Conservation (phyloP, 2,888 invertebrate genomes). For the Drosophila neutralis region DNA sequence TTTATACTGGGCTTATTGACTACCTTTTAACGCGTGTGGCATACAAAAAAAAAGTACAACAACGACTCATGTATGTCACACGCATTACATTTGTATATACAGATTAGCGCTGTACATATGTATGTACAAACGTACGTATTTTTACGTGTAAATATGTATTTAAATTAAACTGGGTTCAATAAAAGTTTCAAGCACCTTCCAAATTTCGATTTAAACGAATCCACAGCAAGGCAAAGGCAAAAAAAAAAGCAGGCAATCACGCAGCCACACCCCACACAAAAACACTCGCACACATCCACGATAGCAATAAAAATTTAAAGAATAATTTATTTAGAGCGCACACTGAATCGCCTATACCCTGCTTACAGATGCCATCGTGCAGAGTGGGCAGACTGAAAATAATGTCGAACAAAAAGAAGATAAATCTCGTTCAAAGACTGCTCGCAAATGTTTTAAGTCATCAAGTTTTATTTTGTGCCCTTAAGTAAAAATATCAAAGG, state of each 20-base stretch:
- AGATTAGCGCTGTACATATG: slow-evolving; percentile 24
- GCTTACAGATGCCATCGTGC: background rate
- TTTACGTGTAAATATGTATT: slow-evolving; percentile 20
- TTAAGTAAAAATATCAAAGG: background rate
- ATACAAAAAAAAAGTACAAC: slow-evolving; percentile 3
- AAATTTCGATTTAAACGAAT: slow-evolving; percentile 29
- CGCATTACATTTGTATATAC: background rate
- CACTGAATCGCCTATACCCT: slow-evolving; percentile 4
- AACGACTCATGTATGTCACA: background rate
- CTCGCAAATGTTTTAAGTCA: background rate
- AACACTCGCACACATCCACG: background rate
- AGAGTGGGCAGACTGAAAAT: background rate
- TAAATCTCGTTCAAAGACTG: background rate
- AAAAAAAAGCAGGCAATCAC: slow-evolving; percentile 5
- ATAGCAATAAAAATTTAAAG: slow-evolving; percentile 23
- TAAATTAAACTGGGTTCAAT: slow-evolving; percentile 60
- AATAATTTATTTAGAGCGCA: background rate
- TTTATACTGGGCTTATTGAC: slow-evolving; percentile 1
- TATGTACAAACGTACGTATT: background rate
- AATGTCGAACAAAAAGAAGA: background rate
- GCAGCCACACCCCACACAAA: slow-evolving; percentile 8
- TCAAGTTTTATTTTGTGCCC: background rate
- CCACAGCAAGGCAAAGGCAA: slow-evolving; percentile 9
- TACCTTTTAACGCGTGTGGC: slow-evolving; percentile 9
- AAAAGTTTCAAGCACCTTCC: slow-evolving; percentile 46